Evolutionary conservation across 2,797 vertebrate genomes (phyloP).

Genomic region (Sebastiscus albofasciatus): DNA sequence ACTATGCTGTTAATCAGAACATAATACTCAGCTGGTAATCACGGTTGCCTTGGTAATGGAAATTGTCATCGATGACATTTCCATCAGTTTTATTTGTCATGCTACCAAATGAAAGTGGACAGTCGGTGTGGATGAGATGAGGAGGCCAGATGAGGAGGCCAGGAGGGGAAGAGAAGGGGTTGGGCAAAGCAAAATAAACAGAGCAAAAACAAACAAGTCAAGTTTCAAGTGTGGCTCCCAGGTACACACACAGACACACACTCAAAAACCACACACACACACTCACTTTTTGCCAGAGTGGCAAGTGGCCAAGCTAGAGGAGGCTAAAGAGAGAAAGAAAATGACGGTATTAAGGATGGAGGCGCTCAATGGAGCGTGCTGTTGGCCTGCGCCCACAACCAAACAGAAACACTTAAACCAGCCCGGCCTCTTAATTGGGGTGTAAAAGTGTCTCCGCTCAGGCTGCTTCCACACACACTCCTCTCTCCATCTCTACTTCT

Average conservation of each 20-base stretch:
- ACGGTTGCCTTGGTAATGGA: neutral
- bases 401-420: constrained; percentile 51
- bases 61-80: constrained; percentile 22
- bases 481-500: neutral
- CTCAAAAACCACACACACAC: constrained; percentile 1
- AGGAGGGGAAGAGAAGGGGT: constrained; percentile 21
- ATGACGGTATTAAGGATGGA: constrained; percentile 49
- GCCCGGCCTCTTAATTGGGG: constrained; percentile 37
- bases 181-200: constrained; percentile 71
- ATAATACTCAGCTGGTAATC: neutral
- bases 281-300: constrained; percentile 31
- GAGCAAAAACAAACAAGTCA: constrained; percentile 73
- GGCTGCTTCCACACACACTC: constrained; percentile 18
- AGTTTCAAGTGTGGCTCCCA: constrained; percentile 66
- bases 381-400: constrained; percentile 47
- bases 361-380: constrained; percentile 26
- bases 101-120: constrained; percentile 34
- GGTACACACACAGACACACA: constrained; percentile 46
- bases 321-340: constrained; percentile 32
- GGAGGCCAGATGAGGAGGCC: constrained; percentile 45
- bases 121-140: constrained; percentile 25
- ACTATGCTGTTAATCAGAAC: neutral
- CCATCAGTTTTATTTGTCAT: constrained; percentile 45
- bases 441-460: constrained; percentile 44
- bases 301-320: constrained; percentile 40